phyloP scores from a whole-genome alignment of 2,888 invertebrate genomes.

The Microplitis manilae region DNA sequence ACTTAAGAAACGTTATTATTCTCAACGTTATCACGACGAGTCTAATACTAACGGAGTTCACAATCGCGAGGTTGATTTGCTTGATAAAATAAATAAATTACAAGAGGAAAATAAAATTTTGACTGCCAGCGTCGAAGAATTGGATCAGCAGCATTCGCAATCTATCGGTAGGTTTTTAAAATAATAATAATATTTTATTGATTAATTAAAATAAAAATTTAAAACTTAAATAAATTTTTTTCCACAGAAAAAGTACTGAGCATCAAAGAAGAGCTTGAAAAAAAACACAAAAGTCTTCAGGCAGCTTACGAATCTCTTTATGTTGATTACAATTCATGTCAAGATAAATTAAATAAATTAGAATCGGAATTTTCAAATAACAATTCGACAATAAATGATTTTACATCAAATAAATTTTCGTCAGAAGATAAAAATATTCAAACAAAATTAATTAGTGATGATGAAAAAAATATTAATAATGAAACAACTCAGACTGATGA shows the following conservation, averaged over 20 bases:
- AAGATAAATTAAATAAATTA: constrained; percentile 54
- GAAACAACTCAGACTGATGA: constrained; percentile 16
- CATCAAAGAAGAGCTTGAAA: constrained; percentile 72
- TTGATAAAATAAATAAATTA: constrained; percentile 73
- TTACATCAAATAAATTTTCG: neutral
- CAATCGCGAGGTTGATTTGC: constrained; percentile 60
- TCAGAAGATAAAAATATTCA: constrained; percentile 47
- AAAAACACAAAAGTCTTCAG: constrained; percentile 74
- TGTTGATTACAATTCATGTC: constrained; percentile 66
- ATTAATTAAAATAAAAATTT: neutral
- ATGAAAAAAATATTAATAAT: constrained; percentile 35
- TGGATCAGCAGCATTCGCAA: constrained; percentile 82
- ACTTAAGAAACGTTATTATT: constrained; percentile 55
- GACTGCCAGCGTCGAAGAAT: constrained; percentile 78
- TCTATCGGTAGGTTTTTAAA: constrained; percentile 74
- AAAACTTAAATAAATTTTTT: constrained; percentile 25
- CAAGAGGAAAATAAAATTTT: constrained; percentile 76
- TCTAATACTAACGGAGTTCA: constrained; percentile 47
- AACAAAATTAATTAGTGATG: constrained; percentile 38
- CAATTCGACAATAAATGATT: constrained; percentile 14
- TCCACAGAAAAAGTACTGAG: constrained; percentile 67
- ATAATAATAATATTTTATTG: neutral
- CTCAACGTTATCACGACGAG: constrained; percentile 48
- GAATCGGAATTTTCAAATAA: constrained; percentile 31
- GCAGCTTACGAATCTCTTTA: constrained; percentile 73